These are phyloP conservation scores for Penaeus japonicus DNA, from an alignment of 1,140 invertebrate genomes.

Conservation along the genomic window DNA sequence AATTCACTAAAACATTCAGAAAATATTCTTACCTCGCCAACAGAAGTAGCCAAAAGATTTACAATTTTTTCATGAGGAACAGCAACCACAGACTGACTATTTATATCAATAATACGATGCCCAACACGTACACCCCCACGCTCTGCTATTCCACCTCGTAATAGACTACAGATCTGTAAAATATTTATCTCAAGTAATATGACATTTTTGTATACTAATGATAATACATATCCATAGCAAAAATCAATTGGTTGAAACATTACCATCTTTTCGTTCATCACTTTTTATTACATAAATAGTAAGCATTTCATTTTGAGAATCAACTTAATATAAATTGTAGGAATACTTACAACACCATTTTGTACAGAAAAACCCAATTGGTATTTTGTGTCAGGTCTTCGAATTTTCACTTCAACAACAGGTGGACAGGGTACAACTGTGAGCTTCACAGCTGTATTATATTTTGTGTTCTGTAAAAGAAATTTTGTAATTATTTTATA, in stretches of 20 bases:
- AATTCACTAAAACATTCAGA: neutral
- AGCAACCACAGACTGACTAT: constrained; percentile 98
- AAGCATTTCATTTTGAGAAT: neutral
- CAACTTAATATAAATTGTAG: neutral
- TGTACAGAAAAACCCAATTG: constrained; percentile 99
- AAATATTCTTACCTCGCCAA: constrained; percentile 85
- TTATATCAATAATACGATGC: constrained; percentile 99
- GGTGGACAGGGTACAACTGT: constrained; percentile 99
- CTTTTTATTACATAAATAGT: neutral
- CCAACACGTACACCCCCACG: constrained; percentile 97
- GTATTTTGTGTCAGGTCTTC: constrained; percentile 98
- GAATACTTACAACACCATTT: constrained; percentile 92
- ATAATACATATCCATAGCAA: neutral
- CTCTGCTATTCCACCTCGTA: constrained; percentile 98
- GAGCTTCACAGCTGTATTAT: constrained; percentile 96
- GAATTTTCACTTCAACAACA: constrained; percentile 99
- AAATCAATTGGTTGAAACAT: no score
- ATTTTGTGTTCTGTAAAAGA: constrained; percentile 81
- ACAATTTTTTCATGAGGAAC: constrained; percentile 99
- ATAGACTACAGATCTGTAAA: constrained; percentile 92
- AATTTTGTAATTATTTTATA: neutral
- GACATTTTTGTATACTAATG: neutral
- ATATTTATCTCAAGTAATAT: constrained; percentile 4
- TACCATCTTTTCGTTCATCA: neutral
- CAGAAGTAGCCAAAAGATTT: constrained; percentile 96